Evolutionary conservation across 35 echinoderm and acorn worm genomes (phyloP), one percentile per base, ranked within the genome.

Genomic region (Eucidaris tribuloides): DNA sequence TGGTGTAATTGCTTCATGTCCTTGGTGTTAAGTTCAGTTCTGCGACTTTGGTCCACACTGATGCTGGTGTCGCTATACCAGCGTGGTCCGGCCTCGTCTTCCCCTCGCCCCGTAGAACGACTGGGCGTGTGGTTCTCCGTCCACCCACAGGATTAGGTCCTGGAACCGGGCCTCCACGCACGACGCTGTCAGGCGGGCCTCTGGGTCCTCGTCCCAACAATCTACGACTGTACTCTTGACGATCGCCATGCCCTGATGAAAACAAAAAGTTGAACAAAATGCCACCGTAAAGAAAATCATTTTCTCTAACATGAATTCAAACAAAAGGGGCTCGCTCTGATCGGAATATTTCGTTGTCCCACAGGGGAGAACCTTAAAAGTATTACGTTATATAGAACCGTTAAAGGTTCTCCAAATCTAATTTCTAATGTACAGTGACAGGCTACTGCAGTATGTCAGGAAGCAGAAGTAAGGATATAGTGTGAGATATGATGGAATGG

Each of bases 171-270:
- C 50, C 48, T 93, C 90, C 45, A 99, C 87, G 45, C 94, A 93
- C 2, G 91, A 87, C 0, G 96, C 90, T 5, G 96, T 93, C 17
- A 99, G 80, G 44, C 96, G 43, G 0, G 96, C 90, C 59, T 99
- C 96, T 15, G 96, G 86, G 44, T 99, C 96, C n/a, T 89, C 80
- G 62, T 99, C 96, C 96, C 96, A 99, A 42, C 96, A 93, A 11
- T 99, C 96, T 23, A 50, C 61, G 42, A 99, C 84, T 14, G 96
- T 99, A 31, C 71, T 78, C 19, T 83, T 68, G 6, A 99, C 83
- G 43, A 90, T 87, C 37, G 62, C 76, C 83, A 99, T 93, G 42
- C 96, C 96, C 96, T 93, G 86, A 72, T 83, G 43, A 36, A 40
- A 76, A 40, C 36, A 14, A 43, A 76, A 0, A n/a, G 34, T 5